Evolutionary conservation across 1,140 invertebrate species (phyloP), one percentile per base, ranked within the genome.

Genomic region (Drosophila arizonae): DNA sequence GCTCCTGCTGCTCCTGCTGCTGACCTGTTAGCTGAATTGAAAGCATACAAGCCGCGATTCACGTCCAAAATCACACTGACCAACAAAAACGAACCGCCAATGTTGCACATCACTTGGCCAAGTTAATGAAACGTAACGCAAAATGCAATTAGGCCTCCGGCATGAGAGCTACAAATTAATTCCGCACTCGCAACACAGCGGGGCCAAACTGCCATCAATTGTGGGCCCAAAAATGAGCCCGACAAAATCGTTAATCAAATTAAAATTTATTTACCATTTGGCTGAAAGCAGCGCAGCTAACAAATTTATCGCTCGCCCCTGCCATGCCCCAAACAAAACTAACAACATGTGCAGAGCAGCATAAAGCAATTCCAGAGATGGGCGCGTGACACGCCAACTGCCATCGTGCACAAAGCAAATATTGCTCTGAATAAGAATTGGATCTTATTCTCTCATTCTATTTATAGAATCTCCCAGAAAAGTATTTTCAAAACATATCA

Each of bases 161-260:
- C 77, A 63, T 39, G 24, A 72, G 58, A 64, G 76, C 68, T 62
- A 60, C 63, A 81, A 81, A 81, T 70, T 77, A 81, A 77, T 77
- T 69, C 66, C 64, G 41, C 39, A 61, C 15, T 63, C 52, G 67
- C 15, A 30, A 21, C 43, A 43, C 60, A 45, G 39, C 36, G 13
- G 3, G 48, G 28, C 30, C 30, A 21, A 28, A 57, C 56, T 58
- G 55, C 64, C 70, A 81, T 81, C 61, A 69, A 81, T 73, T 81
- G 64, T 65, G 55, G 55, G 60, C 45, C 50, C 79, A 63, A 74
- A 75, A 81, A 60, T 75, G 55, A 62, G 17, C 57, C 66, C 45
- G 15, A 24, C 57, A 69, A 75, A 87, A 81, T 70, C 82, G 78
- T 87, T 76, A 79, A 86, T 79, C 82, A 87, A 87, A 87, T 79